A percentile compares a stretch with the other conserved stretches of the same genome.
Evolutionary conservation across 2,797 vertebrate species (phyloP).

Genomic region (Acanthornis magna): DNA sequence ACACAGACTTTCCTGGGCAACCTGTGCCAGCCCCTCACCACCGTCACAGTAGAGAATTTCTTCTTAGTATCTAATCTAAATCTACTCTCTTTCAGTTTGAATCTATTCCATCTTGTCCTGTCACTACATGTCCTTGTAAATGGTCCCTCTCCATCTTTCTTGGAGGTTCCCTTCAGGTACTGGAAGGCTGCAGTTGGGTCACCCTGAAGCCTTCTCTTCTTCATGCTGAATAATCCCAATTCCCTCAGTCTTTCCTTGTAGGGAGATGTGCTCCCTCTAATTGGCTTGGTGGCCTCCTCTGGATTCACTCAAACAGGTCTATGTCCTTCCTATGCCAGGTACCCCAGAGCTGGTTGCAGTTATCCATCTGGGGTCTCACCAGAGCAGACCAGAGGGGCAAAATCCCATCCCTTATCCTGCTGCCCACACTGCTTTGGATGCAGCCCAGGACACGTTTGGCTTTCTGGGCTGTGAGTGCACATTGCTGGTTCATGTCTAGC

Average conservation of each 20-base stretch:
- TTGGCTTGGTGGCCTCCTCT: no score
- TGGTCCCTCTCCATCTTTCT: not conserved
- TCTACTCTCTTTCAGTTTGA: not conserved
- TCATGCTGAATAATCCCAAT: not conserved
- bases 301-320: fast-evolving
- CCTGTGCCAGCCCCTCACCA: not conserved
- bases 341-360: not conserved
- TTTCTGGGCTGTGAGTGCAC: not conserved
- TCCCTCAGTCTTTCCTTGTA: not conserved
- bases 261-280: not conserved
- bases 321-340: not conserved
- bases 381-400: not conserved
- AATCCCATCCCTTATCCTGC: fast-evolving
- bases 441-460: fast-evolving
- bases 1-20: not conserved
- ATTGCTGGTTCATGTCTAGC: not conserved
- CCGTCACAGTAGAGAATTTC: not conserved
- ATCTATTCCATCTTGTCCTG: not conserved
- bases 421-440: fast-evolving
- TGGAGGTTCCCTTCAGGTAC: not conserved
- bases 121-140: not conserved
- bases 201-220: not conserved
- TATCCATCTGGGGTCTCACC: not conserved
- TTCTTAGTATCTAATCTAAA: not conserved
- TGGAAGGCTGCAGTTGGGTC: not conserved